phyloP scores from a whole-genome alignment of 1,140 invertebrate genomes.

The Tetragonula clypearis region DNA sequence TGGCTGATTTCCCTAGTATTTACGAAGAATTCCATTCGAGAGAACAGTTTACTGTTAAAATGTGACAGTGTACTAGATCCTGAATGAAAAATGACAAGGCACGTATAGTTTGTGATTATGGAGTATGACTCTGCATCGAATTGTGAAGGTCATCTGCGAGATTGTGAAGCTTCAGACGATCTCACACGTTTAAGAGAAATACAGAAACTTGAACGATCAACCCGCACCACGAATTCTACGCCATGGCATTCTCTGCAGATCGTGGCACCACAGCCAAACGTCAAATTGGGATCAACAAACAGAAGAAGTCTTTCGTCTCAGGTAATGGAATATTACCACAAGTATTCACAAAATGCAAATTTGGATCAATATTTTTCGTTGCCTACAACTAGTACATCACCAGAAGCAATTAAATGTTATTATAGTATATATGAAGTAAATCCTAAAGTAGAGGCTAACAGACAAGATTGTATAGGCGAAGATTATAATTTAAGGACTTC shows the following conservation, averaged over 20 bases:
- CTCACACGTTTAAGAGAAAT: slow-evolving; percentile 30
- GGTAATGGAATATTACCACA: slow-evolving; percentile 77
- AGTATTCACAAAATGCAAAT: slow-evolving; percentile 75
- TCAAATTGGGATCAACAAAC: slow-evolving; percentile 43
- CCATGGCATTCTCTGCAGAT: slow-evolving; percentile 57
- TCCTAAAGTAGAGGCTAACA: slow-evolving; percentile 50
- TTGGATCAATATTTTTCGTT: slow-evolving; percentile 77
- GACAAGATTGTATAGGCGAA: slow-evolving; percentile 61
- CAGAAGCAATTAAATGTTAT: slow-evolving; percentile 69
- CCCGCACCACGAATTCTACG: slow-evolving; percentile 15
- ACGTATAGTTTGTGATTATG: slow-evolving; percentile 64
- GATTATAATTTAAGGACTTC: slow-evolving; percentile 65
- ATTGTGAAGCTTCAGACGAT: slow-evolving; percentile 57
- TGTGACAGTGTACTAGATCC: slow-evolving; percentile 29
- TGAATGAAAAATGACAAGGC: slow-evolving; percentile 60
- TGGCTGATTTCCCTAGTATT: neutral
- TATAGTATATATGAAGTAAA: slow-evolving; percentile 70
- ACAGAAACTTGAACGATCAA: slow-evolving; percentile 37
- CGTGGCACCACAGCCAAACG: slow-evolving; percentile 24
- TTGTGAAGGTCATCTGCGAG: slow-evolving; percentile 67
- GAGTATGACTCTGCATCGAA: slow-evolving; percentile 77
- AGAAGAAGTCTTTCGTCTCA: slow-evolving; percentile 73
- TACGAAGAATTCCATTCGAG: neutral
- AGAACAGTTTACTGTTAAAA: neutral
- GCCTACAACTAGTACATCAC: slow-evolving; percentile 61